phyloP scores from a whole-genome alignment of 2,888 invertebrate species.

The Deilephila elpenor region DNA sequence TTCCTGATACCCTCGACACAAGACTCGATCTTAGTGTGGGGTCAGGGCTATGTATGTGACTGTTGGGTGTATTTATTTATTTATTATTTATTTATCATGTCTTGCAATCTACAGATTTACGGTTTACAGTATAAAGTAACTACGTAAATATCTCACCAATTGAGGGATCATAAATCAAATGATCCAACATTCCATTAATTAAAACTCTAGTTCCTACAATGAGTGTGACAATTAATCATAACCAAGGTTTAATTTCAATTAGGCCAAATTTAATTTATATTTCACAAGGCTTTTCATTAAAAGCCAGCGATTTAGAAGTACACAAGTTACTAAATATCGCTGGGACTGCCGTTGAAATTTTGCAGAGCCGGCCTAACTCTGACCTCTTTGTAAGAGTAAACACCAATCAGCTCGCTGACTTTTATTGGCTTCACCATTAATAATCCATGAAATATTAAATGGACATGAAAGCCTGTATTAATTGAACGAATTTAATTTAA shows the following conservation, averaged over 20 bases:
- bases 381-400: constrained; percentile 21
- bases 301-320: constrained; percentile 25
- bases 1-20: too few species aligned
- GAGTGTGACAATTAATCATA: background rate
- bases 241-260: background rate
- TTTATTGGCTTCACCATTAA: constrained; percentile 24
- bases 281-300: constrained; percentile 33
- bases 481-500: background rate
- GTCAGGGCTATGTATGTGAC: too few species aligned
- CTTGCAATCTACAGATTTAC: too few species aligned
- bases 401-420: constrained; percentile 31
- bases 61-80: too few species aligned
- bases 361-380: background rate
- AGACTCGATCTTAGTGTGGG: too few species aligned
- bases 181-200: background rate
- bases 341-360: constrained; percentile 20
- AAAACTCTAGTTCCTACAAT: background rate
- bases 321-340: background rate
- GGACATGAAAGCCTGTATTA: constrained; percentile 14
- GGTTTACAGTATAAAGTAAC: too few species aligned
- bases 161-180: background rate
- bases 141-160: too few species aligned
- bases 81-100: too few species aligned
- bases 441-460: constrained; percentile 25
- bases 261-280: background rate